phyloP scores from a whole-genome alignment of 2,797 vertebrate genomes.

The Sebastes taczanowskii region DNA sequence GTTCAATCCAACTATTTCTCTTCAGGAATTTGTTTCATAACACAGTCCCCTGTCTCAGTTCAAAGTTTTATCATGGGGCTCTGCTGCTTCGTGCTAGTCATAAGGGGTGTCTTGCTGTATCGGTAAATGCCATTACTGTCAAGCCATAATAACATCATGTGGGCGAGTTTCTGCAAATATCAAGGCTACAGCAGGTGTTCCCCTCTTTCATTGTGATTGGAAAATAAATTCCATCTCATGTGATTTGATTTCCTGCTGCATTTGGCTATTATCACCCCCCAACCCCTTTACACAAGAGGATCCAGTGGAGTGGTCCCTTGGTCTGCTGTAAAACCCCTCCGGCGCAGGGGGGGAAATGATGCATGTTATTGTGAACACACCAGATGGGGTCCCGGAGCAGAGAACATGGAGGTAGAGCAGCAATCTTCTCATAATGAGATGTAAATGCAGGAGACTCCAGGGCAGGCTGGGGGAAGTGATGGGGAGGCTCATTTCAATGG shows the following conservation, averaged over 20 bases:
- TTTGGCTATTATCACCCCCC: slow-evolving; percentile 32
- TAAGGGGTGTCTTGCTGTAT: not conserved
- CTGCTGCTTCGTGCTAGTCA: not conserved
- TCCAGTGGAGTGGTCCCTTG: slow-evolving; percentile 47
- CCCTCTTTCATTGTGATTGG: slow-evolving; percentile 56
- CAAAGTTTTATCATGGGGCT: not conserved
- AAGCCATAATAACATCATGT: slow-evolving; percentile 34
- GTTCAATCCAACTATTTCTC: not conserved
- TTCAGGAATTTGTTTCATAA: not conserved
- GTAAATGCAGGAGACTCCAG: slow-evolving; percentile 53
- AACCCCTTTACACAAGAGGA: slow-evolving; percentile 38
- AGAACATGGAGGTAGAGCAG: slow-evolving; percentile 37
- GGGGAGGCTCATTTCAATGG: slow-evolving; percentile 22
- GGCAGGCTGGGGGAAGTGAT: not conserved
- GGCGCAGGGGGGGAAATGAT: slow-evolving; percentile 66
- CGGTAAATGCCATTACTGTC: slow-evolving; percentile 31
- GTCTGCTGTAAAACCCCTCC: slow-evolving; percentile 54
- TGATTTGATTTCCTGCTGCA: slow-evolving; percentile 56
- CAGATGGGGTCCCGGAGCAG: slow-evolving; percentile 73
- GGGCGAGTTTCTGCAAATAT: slow-evolving; percentile 33
- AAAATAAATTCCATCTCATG: slow-evolving; percentile 71
- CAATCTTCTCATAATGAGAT: slow-evolving; percentile 61
- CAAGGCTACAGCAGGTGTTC: slow-evolving; percentile 57
- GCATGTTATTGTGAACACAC: slow-evolving; percentile 75
- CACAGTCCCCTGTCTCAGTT: not conserved